Evolutionary conservation across 1,140 invertebrate species (phyloP).

Genomic region (Zaprionus ghesquierei): DNA sequence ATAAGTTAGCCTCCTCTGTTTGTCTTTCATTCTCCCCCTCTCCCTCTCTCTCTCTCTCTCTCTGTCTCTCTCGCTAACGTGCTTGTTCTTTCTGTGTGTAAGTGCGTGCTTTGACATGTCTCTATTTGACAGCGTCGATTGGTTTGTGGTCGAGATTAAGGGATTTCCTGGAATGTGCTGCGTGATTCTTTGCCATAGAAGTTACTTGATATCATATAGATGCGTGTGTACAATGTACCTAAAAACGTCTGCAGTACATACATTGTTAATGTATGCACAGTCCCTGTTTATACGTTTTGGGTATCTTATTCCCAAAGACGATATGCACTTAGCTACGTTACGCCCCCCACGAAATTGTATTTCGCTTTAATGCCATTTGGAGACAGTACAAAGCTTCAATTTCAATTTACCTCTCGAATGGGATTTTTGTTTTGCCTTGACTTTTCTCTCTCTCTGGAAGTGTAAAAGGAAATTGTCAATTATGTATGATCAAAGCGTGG

Average conservation of each 20-base stretch:
- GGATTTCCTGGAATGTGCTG: constrained; percentile 16
- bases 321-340: not conserved
- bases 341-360: not conserved
- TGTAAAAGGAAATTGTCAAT: constrained; percentile 43
- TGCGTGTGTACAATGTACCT: not conserved
- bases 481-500: constrained; percentile 29
- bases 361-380: not conserved
- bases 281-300: not conserved
- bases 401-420: constrained; percentile 21
- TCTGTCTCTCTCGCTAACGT: not conserved
- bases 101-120: not conserved
- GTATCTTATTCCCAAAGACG: not conserved
- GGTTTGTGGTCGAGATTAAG: constrained; percentile 25
- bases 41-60: not conserved
- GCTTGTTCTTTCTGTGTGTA: not conserved
- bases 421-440: not conserved
- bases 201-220: not conserved
- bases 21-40: not conserved
- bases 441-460: not conserved
- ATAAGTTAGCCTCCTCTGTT: not conserved
- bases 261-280: not conserved
- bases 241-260: not conserved
- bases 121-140: not conserved
- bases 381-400: constrained; percentile 29
- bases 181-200: constrained; percentile 24